These are phyloP conservation scores for Ancistrus triradiatus DNA, from an alignment of 2,113 vertebrate genomes.

Conservation along the genomic window DNA sequence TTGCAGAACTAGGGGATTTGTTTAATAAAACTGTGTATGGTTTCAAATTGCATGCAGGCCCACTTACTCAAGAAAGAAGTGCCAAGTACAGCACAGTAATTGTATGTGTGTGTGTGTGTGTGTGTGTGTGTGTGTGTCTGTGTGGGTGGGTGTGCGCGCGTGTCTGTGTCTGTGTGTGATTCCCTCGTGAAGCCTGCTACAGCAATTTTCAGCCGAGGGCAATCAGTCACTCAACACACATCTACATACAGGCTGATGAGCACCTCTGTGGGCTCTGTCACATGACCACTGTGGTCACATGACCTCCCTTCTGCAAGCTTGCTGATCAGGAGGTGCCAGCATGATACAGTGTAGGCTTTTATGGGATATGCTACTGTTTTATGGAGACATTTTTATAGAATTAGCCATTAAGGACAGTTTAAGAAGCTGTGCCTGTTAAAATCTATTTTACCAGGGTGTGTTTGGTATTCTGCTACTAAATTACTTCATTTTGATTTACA, in stretches of 20 bases:
- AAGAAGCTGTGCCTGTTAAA: too few relatives aligned
- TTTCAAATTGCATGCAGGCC: constrained; percentile 47
- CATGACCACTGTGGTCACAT: constrained; percentile 64
- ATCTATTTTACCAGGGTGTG: too few relatives aligned
- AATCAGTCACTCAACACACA: constrained; percentile 76
- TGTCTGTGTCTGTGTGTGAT: constrained; percentile 53
- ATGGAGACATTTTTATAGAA: neutral
- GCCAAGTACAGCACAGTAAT: constrained; percentile 53
- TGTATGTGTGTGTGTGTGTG: constrained; percentile 44
- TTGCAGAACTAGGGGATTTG: constrained; percentile 1
- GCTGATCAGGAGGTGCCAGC: constrained; percentile 48
- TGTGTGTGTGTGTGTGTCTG: constrained; percentile 31
- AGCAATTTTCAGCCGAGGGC: constrained; percentile 74
- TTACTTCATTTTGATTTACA: too few relatives aligned
- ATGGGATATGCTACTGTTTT: neutral
- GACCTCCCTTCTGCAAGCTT: constrained; percentile 48
- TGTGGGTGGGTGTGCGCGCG: constrained; percentile 23
- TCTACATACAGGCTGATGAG: constrained; percentile 77
- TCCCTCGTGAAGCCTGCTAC: constrained; percentile 71
- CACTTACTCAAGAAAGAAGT: constrained; percentile 61
- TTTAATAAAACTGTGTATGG: constrained; percentile 2
- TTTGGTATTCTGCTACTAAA: too few relatives aligned
- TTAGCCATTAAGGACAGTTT: too few relatives aligned
- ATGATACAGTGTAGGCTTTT: neutral
- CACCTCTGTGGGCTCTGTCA: constrained; percentile 65